phyloP scores from a whole-genome alignment of 2,113 vertebrate species.

The Tupaia tana region DNA sequence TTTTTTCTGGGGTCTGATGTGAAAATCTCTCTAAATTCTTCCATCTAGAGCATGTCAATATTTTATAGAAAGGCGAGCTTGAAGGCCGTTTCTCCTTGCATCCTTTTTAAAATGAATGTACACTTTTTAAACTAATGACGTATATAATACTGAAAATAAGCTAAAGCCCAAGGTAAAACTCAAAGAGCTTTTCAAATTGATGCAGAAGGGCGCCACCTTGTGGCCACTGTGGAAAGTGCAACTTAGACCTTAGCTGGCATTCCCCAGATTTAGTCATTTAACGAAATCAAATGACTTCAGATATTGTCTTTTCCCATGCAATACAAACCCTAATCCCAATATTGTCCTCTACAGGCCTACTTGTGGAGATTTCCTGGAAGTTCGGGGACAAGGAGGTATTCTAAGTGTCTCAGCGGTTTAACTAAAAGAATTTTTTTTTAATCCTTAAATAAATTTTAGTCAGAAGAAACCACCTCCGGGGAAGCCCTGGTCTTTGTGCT shows the following conservation, averaged over 20 bases:
- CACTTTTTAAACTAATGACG: constrained; percentile 60
- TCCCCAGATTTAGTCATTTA: too few species aligned
- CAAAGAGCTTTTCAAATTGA: constrained; percentile 46
- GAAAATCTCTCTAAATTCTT: constrained; percentile 44
- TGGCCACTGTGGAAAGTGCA: constrained; percentile 62
- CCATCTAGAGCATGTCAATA: neutral
- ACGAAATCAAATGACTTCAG: neutral
- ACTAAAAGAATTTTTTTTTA: neutral
- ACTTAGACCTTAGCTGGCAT: neutral
- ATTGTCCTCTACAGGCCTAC: neutral
- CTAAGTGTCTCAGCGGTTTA: neutral
- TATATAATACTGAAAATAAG: constrained; percentile 53
- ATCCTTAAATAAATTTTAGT: neutral
- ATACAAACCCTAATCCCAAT: neutral
- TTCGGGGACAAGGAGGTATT: neutral
- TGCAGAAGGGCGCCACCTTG: constrained; percentile 78
- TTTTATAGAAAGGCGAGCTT: constrained; percentile 56
- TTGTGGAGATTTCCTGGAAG: neutral
- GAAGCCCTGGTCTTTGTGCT: neutral
- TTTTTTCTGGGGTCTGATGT: constrained; percentile 34
- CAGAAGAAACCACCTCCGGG: neutral
- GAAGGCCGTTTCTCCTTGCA: neutral
- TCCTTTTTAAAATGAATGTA: constrained; percentile 66
- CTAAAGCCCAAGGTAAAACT: neutral
- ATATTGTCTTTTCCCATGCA: neutral